These are phyloP conservation scores for Illadopsis cleaveri DNA, from an alignment of 2,113 vertebrate species.

Conservation along the genomic window DNA sequence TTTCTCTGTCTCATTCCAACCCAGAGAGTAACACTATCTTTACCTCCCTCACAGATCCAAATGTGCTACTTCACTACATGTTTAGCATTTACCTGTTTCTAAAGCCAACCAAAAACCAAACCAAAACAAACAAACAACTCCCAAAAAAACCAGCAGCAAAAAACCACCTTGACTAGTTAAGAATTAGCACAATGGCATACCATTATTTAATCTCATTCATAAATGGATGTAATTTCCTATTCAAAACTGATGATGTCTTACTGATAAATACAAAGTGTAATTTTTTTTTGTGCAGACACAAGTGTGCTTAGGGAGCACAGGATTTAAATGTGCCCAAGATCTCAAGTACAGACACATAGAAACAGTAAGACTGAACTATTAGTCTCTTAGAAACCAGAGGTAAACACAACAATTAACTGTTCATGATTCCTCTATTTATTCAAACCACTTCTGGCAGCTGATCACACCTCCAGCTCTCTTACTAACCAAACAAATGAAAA, in stretches of 20 bases:
- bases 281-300: neutral
- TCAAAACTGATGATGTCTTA: neutral
- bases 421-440: conserved; percentile 22
- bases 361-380: neutral
- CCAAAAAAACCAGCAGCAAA: neutral
- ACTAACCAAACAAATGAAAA: conserved; percentile 29
- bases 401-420: conserved; percentile 54
- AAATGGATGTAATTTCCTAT: neutral
- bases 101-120: neutral
- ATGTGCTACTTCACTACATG: neutral
- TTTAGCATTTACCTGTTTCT: neutral
- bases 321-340: neutral
- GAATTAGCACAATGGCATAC: neutral
- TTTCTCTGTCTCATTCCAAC: neutral
- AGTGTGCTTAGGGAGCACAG: neutral
- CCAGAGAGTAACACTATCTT: neutral
- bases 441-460: conserved; percentile 14
- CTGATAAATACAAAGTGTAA: neutral
- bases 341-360: neutral
- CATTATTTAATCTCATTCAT: neutral
- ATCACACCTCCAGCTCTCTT: conserved; percentile 17
- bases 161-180: neutral
- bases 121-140: neutral
- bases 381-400: conserved; percentile 48
- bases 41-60: neutral